Percentiles rank a stretch among this genome's conserved stretches.
Evolutionary conservation across 2,113 vertebrate genomes (phyloP).

Genomic region (Anhinga rufa): DNA sequence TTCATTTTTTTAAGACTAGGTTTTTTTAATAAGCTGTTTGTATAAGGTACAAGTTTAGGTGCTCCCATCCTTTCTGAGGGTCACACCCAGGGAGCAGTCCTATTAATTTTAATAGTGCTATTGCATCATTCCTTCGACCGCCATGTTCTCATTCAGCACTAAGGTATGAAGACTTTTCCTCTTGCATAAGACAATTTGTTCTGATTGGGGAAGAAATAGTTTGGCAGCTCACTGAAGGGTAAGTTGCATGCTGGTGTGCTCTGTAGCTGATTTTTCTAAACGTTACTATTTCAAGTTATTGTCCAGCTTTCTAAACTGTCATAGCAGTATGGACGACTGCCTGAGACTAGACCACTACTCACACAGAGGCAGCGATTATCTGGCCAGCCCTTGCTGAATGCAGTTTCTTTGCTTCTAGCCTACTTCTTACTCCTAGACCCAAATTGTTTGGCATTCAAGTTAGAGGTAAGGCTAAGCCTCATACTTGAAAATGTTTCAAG

Average conservation of each 20-base stretch:
- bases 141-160: not conserved
- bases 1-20: not conserved
- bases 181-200: slow-evolving; percentile 4
- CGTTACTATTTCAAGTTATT: not conserved
- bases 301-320: not conserved
- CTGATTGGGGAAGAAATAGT: not conserved
- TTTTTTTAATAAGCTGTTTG: not conserved
- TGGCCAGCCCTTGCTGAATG: not conserved
- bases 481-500: not conserved
- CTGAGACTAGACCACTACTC: not conserved
- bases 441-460: not conserved
- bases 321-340: not conserved
- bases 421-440: not conserved
- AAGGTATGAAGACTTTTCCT: slow-evolving; percentile 39
- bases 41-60: not conserved
- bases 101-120: not conserved
- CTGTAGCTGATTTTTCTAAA: not conserved
- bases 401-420: not conserved
- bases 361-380: not conserved
- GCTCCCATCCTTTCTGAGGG: not conserved
- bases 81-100: slow-evolving; percentile 27
- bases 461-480: not conserved
- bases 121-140: not conserved
- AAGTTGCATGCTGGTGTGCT: not conserved
- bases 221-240: not conserved